phyloP scores from a whole-genome alignment of 2,797 vertebrate species.

The Graptemys geographica region DNA sequence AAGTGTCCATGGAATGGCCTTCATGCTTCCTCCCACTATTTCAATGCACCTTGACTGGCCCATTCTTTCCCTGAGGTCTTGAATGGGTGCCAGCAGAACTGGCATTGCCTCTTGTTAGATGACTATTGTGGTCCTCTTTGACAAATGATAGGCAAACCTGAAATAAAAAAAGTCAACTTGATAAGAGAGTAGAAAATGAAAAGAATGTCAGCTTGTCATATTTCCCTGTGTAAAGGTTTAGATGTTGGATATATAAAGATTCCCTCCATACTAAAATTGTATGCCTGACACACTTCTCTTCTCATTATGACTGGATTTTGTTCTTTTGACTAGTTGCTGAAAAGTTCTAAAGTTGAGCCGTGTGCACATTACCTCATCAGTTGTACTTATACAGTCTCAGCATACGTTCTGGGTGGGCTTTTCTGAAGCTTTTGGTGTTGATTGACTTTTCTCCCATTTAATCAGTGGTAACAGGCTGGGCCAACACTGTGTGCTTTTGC shows the following conservation, averaged over 20 bases:
- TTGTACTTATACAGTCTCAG: neutral
- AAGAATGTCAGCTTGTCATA: neutral
- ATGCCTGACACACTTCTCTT: neutral
- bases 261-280: rapidly evolving
- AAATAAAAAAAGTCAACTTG: neutral
- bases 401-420: neutral
- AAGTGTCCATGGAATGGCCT: no score
- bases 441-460: neutral
- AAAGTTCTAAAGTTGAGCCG: neutral
- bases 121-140: neutral
- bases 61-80: neutral
- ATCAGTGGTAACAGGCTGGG: neutral
- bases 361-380: neutral
- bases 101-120: neutral
- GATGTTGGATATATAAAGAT: neutral
- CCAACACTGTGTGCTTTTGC: neutral
- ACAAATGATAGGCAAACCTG: rapidly evolving
- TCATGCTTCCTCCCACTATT: rapidly evolving
- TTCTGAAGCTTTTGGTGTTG: neutral
- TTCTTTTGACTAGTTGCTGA: neutral
- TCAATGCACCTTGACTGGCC: neutral
- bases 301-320: neutral
- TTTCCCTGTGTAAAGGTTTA: neutral
- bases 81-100: rapidly evolving
- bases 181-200: no score